These are phyloP conservation scores for Catalaphyllia jardinei DNA, from an alignment of 64 coral and sea anemone species.

Conservation along the genomic window DNA sequence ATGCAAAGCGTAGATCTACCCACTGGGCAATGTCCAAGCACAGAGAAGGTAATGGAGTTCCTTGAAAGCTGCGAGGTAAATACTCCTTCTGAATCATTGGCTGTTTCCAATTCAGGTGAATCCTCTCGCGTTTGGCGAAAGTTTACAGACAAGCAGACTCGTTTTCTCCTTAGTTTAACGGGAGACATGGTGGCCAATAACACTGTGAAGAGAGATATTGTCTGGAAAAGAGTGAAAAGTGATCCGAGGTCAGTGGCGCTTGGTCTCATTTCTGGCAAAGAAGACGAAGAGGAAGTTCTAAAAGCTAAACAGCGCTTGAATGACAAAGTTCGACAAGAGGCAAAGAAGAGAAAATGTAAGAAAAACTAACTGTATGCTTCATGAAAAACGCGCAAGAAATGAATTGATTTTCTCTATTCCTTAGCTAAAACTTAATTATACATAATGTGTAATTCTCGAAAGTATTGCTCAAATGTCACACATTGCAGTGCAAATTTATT, in stretches of 20 bases:
- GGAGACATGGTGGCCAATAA: constrained; percentile 9
- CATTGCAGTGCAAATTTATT: constrained; percentile 10
- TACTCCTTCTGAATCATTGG: no score
- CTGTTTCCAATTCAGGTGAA: not conserved
- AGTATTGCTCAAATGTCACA: constrained; percentile 1
- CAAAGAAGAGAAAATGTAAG: not conserved
- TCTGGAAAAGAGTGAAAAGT: constrained; percentile 27
- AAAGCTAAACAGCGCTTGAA: constrained; percentile 32
- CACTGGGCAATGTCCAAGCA: not conserved
- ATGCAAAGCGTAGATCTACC: not conserved
- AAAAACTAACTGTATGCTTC: not conserved
- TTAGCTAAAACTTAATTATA: constrained; percentile 2
- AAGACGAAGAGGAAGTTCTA: not conserved
- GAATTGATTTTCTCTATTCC: constrained; percentile 22
- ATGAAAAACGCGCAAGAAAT: constrained; percentile 10
- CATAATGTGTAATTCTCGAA: constrained; percentile 12
- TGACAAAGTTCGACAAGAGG: constrained; percentile 6
- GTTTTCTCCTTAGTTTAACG: not conserved
- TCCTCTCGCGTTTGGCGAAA: constrained; percentile 4
- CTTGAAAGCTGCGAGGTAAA: not conserved
- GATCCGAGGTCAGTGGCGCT: constrained; percentile 1
- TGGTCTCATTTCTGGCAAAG: not conserved
- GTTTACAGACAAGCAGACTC: constrained; percentile 4
- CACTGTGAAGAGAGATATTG: constrained; percentile 24
- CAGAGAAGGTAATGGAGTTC: not conserved